phyloP scores from a whole-genome alignment of 2,888 invertebrate genomes.

The Abrostola tripartita region DNA sequence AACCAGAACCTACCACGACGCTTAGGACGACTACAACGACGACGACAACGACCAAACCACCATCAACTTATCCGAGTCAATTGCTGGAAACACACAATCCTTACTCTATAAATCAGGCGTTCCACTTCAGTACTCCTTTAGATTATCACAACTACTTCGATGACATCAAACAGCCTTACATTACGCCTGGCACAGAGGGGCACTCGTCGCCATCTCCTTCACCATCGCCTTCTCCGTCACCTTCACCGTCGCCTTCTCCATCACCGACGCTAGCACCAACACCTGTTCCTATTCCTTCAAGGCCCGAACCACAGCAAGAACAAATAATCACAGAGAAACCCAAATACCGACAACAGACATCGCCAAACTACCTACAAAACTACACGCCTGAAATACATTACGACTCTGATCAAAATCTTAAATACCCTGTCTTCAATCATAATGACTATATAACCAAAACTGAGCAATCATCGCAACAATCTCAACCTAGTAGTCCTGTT shows the following conservation, averaged over 20 bases:
- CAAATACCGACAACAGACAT: constrained; percentile 68
- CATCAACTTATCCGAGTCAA: constrained; percentile 79
- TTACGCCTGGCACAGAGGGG: constrained; percentile 61
- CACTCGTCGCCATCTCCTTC: constrained; percentile 57
- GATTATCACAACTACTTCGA: constrained; percentile 82
- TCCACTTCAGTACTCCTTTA: constrained; percentile 83
- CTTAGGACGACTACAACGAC: constrained; percentile 66
- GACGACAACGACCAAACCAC: constrained; percentile 72
- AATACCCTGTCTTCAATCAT: constrained; percentile 70
- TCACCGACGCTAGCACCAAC: constrained; percentile 46
- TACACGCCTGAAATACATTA: constrained; percentile 82
- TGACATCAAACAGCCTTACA: constrained; percentile 75
- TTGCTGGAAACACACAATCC: constrained; percentile 84
- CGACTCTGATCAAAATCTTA: constrained; percentile 70
- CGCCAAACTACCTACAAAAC: constrained; percentile 75
- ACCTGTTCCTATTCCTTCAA: constrained; percentile 34
- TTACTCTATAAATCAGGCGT: constrained; percentile 85
- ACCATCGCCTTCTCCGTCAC: constrained; percentile 8
- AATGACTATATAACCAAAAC: constrained; percentile 70
- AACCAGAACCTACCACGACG: constrained; percentile 66
- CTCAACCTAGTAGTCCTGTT: constrained; percentile 51
- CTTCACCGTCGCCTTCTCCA: constrained; percentile 11
- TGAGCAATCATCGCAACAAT: constrained; percentile 56
- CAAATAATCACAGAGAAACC: constrained; percentile 70
- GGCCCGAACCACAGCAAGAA: constrained; percentile 59